Percentiles rank a stretch among this genome's conserved stretches.
phyloP scores from a whole-genome alignment of 2,113 vertebrate genomes.

The Aegotheles bennettii region DNA sequence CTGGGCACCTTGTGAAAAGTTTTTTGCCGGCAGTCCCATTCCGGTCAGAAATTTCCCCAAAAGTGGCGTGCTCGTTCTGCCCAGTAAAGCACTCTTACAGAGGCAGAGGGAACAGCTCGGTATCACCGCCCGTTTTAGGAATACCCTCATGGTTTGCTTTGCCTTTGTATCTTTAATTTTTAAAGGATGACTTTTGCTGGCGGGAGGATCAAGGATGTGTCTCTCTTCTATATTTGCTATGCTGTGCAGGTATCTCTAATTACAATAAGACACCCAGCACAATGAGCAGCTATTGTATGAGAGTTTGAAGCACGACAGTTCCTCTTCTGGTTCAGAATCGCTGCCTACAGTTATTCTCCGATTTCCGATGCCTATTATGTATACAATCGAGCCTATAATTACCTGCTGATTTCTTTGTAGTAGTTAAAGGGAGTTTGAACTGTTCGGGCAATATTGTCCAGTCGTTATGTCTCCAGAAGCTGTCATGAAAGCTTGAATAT shows the following conservation, averaged over 20 bases:
- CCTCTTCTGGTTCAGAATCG: slow-evolving; percentile 17
- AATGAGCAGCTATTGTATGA: slow-evolving; percentile 21
- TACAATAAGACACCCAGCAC: slow-evolving; percentile 39
- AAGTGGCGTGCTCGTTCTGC: not conserved
- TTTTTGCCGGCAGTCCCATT: not conserved
- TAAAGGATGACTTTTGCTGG: not conserved
- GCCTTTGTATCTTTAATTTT: not conserved
- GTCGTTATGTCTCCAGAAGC: slow-evolving; percentile 50
- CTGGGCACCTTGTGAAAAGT: not conserved
- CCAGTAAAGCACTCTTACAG: not conserved
- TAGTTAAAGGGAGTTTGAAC: slow-evolving; percentile 39
- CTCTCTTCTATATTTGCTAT: not conserved
- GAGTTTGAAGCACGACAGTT: slow-evolving; percentile 29
- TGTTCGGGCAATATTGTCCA: slow-evolving; percentile 16
- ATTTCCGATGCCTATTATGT: slow-evolving; percentile 37
- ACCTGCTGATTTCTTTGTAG: slow-evolving; percentile 65
- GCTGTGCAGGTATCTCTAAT: slow-evolving; percentile 43
- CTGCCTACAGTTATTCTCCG: slow-evolving; percentile 37
- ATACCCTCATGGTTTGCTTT: not conserved
- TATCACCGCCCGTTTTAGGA: not conserved
- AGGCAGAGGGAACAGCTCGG: not conserved
- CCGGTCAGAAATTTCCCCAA: not conserved
- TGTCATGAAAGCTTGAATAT: slow-evolving; percentile 23
- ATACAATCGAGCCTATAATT: slow-evolving; percentile 42
- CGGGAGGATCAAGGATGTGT: not conserved